Conservation (phyloP, 2,113 vertebrate species). For the Blennius ocellaris region DNA sequence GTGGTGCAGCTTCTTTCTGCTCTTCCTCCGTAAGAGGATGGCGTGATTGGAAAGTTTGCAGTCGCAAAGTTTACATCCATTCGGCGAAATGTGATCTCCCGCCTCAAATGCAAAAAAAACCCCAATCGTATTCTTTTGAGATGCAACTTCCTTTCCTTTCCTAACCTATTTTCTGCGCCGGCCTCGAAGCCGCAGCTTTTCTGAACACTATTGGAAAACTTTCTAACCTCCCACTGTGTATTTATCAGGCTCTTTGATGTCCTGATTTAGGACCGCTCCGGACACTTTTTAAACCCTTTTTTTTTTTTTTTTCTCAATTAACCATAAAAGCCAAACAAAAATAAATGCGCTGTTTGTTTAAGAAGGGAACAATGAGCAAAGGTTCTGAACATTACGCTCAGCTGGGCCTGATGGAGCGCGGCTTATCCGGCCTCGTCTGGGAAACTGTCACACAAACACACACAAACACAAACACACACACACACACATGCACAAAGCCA, state of each 20-base stretch:
- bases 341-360: slow-evolving; percentile 79
- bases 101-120: not conserved
- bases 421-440: slow-evolving; percentile 77
- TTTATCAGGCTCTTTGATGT: slow-evolving; percentile 75
- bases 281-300: slow-evolving; percentile 55
- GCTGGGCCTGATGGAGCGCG: slow-evolving; percentile 67
- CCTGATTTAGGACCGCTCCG: slow-evolving; percentile 73
- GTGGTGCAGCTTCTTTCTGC: not conserved
- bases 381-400: slow-evolving; percentile 69
- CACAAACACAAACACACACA: slow-evolving; percentile 8
- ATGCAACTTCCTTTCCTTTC: not conserved
- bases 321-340: slow-evolving; percentile 73
- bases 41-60: not conserved
- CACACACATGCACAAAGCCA: slow-evolving; percentile 39
- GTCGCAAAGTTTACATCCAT: not conserved
- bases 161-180: not conserved
- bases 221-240: slow-evolving; percentile 49
- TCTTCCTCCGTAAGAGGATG: not conserved
- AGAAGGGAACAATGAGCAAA: slow-evolving; percentile 83
- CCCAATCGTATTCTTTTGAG: not conserved
- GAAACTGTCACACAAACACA: slow-evolving; percentile 60
- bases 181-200: slow-evolving; percentile 10
- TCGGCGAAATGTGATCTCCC: not conserved
- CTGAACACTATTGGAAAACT: slow-evolving; percentile 25
- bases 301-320: slow-evolving; percentile 59